Percentiles rank a stretch among this genome's conserved stretches.
These are phyloP conservation scores for Paedocypris micromegethes DNA, from an alignment of 2,797 vertebrate species.

Conservation along the genomic window DNA sequence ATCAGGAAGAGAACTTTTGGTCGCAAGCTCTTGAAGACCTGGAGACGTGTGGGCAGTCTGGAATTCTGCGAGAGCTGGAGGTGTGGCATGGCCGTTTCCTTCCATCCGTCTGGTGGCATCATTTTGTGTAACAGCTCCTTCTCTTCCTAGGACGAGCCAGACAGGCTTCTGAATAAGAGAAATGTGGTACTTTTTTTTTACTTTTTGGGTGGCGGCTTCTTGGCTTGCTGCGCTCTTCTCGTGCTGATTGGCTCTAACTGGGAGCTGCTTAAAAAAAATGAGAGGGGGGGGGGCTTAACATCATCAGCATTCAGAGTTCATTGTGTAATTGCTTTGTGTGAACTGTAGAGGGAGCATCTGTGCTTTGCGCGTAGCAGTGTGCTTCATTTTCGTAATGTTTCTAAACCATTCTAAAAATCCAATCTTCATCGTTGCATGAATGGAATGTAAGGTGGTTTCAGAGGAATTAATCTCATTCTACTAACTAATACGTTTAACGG, in stretches of 20 bases:
- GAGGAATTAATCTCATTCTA: too few species aligned
- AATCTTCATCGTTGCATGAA: too few species aligned
- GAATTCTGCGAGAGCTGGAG: slow-evolving; percentile 92
- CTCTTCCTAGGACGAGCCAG: slow-evolving; percentile 89
- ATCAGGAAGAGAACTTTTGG: slow-evolving; percentile 99
- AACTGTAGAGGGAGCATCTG: too few species aligned
- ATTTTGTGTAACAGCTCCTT: slow-evolving; percentile 62
- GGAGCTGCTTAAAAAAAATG: slow-evolving; percentile 31
- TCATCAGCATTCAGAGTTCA: slow-evolving; percentile 43
- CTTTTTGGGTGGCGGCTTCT: slow-evolving; percentile 68
- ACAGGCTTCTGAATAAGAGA: slow-evolving; percentile 86
- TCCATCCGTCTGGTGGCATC: not conserved
- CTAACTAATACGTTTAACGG: too few species aligned
- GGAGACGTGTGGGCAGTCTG: slow-evolving; percentile 96
- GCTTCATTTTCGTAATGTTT: too few species aligned
- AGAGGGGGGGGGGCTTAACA: slow-evolving; percentile 7
- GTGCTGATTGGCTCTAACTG: slow-evolving; percentile 49
- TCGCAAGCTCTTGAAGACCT: slow-evolving; percentile 96
- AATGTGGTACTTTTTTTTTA: slow-evolving; percentile 82
- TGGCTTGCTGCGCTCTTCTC: slow-evolving; percentile 58
- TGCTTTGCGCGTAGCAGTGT: too few species aligned
- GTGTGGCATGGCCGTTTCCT: slow-evolving; percentile 20
- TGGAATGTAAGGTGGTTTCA: too few species aligned
- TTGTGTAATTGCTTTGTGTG: not conserved
- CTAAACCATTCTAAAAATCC: too few species aligned